Evolutionary conservation across 2,888 invertebrate species (phyloP).

Genomic region (Blera fallax): DNA sequence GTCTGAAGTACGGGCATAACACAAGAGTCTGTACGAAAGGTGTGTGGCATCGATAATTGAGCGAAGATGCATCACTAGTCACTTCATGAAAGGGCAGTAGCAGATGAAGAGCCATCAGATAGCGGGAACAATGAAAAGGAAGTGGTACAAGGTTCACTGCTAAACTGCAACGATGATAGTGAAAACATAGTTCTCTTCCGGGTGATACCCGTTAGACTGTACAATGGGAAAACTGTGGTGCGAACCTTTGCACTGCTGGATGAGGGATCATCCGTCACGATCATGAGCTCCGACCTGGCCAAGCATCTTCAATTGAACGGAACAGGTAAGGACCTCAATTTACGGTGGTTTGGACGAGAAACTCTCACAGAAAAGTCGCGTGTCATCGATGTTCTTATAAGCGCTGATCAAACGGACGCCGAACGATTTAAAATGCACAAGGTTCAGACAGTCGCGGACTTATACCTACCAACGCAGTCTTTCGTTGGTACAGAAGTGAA

Average conservation of each 20-base stretch:
- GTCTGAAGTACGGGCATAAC: not conserved
- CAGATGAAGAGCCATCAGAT: not conserved
- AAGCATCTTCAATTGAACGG: not conserved
- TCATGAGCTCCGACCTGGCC: slow-evolving; percentile 33
- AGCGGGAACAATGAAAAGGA: not conserved
- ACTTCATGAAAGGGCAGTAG: slow-evolving; percentile 1
- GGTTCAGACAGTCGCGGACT: not conserved
- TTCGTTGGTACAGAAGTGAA: not conserved
- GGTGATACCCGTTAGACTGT: slow-evolving; percentile 42
- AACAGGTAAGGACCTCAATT: too few relatives aligned
- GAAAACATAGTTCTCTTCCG: slow-evolving; percentile 6
- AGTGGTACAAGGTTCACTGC: not conserved
- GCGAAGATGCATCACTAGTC: not conserved
- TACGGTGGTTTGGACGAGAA: not conserved
- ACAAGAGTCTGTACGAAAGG: not conserved
- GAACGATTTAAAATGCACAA: not conserved
- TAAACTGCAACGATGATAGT: slow-evolving; percentile 11
- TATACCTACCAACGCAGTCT: not conserved
- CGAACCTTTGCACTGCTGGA: not conserved
- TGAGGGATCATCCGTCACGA: slow-evolving; percentile 14
- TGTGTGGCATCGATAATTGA: not conserved
- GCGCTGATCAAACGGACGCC: not conserved
- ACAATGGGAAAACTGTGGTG: not conserved
- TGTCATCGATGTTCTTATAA: not conserved
- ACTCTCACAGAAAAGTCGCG: not conserved